Percentiles rank a stretch among this genome's conserved stretches.
phyloP scores from a whole-genome alignment of 2,113 vertebrate species.

The Diglossa brunneiventris region DNA sequence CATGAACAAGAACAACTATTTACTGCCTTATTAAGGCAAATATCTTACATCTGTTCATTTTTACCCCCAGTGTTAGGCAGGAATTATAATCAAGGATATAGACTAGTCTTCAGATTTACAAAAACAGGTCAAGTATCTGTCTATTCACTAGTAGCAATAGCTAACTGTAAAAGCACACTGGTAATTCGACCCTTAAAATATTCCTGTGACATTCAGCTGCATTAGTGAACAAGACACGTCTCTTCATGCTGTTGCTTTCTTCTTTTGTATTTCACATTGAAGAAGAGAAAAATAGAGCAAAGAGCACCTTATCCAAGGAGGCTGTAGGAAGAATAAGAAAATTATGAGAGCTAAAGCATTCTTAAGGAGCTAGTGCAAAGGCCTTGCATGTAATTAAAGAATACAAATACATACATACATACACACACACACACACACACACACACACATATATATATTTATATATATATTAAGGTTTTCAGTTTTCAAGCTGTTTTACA shows the following conservation, averaged over 20 bases:
- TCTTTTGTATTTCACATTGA: not conserved
- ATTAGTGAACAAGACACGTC: not conserved
- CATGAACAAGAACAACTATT: not conserved
- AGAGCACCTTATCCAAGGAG: not conserved
- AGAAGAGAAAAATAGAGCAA: not conserved
- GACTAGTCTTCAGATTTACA: not conserved
- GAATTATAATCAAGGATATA: not conserved
- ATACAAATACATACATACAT: not conserved
- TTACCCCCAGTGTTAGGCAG: not conserved
- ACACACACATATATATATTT: not conserved
- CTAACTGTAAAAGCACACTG: not conserved
- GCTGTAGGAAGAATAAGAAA: not conserved
- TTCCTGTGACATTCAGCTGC: not conserved
- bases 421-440: not conserved
- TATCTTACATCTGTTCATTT: not conserved
- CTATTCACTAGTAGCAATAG: not conserved
- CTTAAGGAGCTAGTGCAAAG: not conserved
- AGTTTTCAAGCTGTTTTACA: not conserved
- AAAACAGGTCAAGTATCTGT: not conserved
- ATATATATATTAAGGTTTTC: not conserved
- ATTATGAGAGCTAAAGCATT: not conserved
- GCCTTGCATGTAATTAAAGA: not conserved
- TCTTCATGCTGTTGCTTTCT: not conserved
- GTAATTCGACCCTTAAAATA: not conserved
- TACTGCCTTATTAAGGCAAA: slow-evolving; percentile 27